phyloP scores from a whole-genome alignment of 2,797 vertebrate genomes.

The Calcarius lapponicus region DNA sequence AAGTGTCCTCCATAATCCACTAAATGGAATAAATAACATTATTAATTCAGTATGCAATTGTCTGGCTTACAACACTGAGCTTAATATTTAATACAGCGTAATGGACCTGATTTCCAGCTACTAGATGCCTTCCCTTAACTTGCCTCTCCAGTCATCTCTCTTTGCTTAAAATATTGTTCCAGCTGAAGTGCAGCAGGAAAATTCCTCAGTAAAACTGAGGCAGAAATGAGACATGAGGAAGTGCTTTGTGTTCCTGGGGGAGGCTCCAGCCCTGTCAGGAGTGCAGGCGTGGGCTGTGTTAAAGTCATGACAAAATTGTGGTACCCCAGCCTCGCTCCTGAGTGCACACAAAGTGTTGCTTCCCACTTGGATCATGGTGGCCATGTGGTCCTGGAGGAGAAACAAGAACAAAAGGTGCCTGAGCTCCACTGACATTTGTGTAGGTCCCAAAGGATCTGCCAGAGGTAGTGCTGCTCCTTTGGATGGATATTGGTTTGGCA shows the following conservation, averaged over 20 bases:
- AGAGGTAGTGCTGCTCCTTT: neutral
- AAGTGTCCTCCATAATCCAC: neutral
- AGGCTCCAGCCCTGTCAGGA: neutral
- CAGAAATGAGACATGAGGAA: neutral
- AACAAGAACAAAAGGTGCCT: neutral
- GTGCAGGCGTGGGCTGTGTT: neutral
- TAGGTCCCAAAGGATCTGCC: neutral
- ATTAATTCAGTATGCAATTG: slow-evolving; percentile 41
- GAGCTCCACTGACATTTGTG: neutral
- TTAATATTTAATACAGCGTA: slow-evolving; percentile 36
- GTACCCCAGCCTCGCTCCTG: neutral
- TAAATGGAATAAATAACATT: slow-evolving; percentile 58
- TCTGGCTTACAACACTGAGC: slow-evolving; percentile 12
- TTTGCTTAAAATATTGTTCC: slow-evolving; percentile 28
- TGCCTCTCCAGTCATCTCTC: neutral
- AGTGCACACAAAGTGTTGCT: neutral
- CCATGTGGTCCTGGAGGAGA: neutral
- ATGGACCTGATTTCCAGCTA: slow-evolving; percentile 44
- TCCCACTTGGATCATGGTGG: neutral
- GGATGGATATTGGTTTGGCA: neutral
- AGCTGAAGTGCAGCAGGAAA: neutral
- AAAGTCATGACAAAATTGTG: neutral
- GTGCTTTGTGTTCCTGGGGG: neutral
- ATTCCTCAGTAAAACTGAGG: neutral
- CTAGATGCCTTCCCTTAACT: slow-evolving; percentile 25